Evolutionary conservation across 2,113 vertebrate species (phyloP), one percentile per base, ranked within the genome.

Genomic region (Oceanodroma tethys): DNA sequence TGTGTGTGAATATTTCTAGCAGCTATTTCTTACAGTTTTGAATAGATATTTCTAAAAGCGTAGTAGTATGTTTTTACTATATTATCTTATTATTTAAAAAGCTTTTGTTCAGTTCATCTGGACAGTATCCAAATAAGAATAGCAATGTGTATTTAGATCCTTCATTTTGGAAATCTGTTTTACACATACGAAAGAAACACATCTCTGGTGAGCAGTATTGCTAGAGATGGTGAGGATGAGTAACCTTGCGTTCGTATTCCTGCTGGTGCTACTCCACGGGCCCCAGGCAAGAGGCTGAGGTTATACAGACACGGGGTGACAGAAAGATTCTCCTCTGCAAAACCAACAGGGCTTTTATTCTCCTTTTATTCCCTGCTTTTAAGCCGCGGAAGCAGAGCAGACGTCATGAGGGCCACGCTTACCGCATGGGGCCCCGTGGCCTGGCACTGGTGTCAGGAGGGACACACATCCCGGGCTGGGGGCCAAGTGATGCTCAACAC

Each of bases 131-230:
- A 95, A 50, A 18, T 53, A 32, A 62, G 45, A 88, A 65, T 11
- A 86, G 32, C 48, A n/a, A 62, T 1, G 3, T 50, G 32, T n/a
- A 76, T 53, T 88, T 86, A 88, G 42, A 71, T 48, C 9, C 43
- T 83, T 92, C 90, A 42, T 75, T 88, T 81, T 90, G 71, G 88
- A 92, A 74, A 55, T 55, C 29, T 47, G 12, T 81, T 42, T 86
- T 62, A 66, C 38, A 36, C 3, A 14, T 7, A 26, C 60, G 43
- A 62, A 50, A 72, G 58, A 58, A 90, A 67, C 47, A 62, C 11
- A 22, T 62, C 43, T 82, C 63, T 93, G 53, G 25, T 73, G 48
- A 80, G 22, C 13, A 11, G 15, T 30, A 22, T 27, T 68, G 79
- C 78, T 92, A 56, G 86, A 60, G 71, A 11, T 8, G 25, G 27